Percentiles rank a stretch among this genome's conserved stretches.
These are phyloP conservation scores for Lobophora halterata DNA, from an alignment of 2,888 invertebrate species.

Conservation along the genomic window DNA sequence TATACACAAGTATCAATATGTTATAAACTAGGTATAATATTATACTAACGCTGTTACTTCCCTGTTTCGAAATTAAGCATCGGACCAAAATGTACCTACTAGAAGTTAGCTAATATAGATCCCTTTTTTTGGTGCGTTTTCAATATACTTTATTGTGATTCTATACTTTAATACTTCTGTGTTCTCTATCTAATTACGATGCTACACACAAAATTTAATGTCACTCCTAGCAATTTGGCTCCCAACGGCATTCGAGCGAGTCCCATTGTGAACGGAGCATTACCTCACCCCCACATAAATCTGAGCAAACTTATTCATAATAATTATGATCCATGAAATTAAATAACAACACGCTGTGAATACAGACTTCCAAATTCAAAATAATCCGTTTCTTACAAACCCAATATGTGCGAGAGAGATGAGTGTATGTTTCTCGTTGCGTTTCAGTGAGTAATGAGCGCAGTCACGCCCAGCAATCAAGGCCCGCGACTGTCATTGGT, in stretches of 20 bases:
- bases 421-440: constrained; percentile 29
- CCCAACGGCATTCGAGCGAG: constrained; percentile 11
- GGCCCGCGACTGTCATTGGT: constrained; percentile 60
- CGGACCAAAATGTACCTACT: no score
- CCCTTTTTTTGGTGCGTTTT: no score
- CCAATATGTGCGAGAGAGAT: constrained; percentile 40
- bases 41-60: no score
- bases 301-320: constrained; percentile 70
- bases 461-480: constrained; percentile 75
- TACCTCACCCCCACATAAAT: constrained; percentile 62
- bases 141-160: no score
- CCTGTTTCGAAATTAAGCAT: no score
- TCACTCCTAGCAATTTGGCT: constrained; percentile 23
- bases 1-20: no score
- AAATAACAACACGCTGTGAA: constrained; percentile 66
- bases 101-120: no score
- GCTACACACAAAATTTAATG: constrained; percentile 20
- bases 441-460: constrained; percentile 65
- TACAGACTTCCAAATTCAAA: constrained; percentile 44
- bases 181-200: constrained; percentile 25
- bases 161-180: no score
- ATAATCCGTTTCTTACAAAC: constrained; percentile 35
- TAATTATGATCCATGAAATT: constrained; percentile 70
- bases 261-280: constrained; percentile 48
- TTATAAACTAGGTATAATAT: no score